Evolutionary conservation across 2,888 invertebrate genomes (phyloP), one percentile per base, ranked within the genome.

Genomic region (Synergus itoensis): DNA sequence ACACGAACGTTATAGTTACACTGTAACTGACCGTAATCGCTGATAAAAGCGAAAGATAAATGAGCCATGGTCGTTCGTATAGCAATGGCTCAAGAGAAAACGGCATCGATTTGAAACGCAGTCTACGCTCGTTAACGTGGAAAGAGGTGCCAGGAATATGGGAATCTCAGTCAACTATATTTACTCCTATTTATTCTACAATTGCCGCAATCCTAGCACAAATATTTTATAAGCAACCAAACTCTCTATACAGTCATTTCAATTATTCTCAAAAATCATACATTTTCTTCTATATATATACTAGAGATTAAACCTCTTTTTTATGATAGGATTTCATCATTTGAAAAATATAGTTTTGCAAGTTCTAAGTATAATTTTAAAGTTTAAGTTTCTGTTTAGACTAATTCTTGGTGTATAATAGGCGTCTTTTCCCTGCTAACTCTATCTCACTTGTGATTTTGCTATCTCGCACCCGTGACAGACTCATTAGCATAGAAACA

Each of bases 401-500:
- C 16, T 53, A 53, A 73, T 53, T 73, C 0, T n/a, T 0, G 4
- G 48, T 53, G 36, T 53, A n/a, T 48, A 69, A 45, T 48, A 28
- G 28, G 45, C 28, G 45, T 14, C 69, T 69, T 69, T 67, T 69
- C 28, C 28, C 48, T 73, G 40, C 48, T 73, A 36, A 53, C 28
- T 53, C 28, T 73, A 73, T 60, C 60, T 21, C 21, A 60, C 60
- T 60, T 21, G 12, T 62, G 62, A 62, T 73, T 73, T 53, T 40
- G 53, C 53, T 73, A 73, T 73, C 73, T 73, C 40, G 80, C 82
- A 69, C 77, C 78, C 79, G 77, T 77, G 86, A 80, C 85, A 81
- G 83, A 85, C 89, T 91, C 87, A 92, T 92, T 92, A 91, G 91
- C 92, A 92, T 92, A 91, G 90, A 91, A 90, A 89, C 89, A 90